Base-by-base conservation (phyloP, 2,113 vertebrate genomes). In the Galemys pyrenaicus region DNA sequence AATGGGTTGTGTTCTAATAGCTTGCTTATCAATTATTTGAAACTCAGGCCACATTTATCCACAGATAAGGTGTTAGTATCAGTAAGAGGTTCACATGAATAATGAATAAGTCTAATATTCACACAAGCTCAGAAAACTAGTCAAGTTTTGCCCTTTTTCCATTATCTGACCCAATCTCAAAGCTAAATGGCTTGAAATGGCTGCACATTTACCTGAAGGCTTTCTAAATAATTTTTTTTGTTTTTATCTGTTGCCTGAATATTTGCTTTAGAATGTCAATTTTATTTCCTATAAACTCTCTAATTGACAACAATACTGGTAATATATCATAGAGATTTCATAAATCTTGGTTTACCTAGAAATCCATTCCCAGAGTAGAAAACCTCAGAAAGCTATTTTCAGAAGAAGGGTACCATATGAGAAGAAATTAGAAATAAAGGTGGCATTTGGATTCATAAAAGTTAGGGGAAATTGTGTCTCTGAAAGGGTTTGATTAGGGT, bases 331-430 rank as follows among this genome's bases (percentile, higher is more conserved):
- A 49, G 12, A 12, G 1, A 19, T 77, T 58, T 73, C 22, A 41
- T 77, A 90, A 84, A 95, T 79, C 19, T 83, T 84, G 35, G 54
- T 65, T 65, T 41, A 54, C 15, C n/a, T 85, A 85, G 44, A 56
- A 35, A 54, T 56, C 15, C 35, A 30, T 15, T 9, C 35, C 56
- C 9, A 71, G n/a, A 20, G 24, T 10, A 77, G 35, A 92, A n/a
- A 4, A 13, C 41, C 10, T 60, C 16, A 75, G 70, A 78, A 80
- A 79, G 0, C 10, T 65, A 54, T 75, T 84, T 71, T 75, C 60
- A 89, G 22, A 82, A 39, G 2, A 79, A 60, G 2, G 2, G 5
- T 12, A 6, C 2, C 17, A 86, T 37, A n/a, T 65, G 49, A 81
- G 26, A 95, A 60, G 9, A 87, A 91, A 67, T 15, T 30, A 54